Conservation (phyloP, 1,140 invertebrate species). For the Coenobita brevimanus region DNA sequence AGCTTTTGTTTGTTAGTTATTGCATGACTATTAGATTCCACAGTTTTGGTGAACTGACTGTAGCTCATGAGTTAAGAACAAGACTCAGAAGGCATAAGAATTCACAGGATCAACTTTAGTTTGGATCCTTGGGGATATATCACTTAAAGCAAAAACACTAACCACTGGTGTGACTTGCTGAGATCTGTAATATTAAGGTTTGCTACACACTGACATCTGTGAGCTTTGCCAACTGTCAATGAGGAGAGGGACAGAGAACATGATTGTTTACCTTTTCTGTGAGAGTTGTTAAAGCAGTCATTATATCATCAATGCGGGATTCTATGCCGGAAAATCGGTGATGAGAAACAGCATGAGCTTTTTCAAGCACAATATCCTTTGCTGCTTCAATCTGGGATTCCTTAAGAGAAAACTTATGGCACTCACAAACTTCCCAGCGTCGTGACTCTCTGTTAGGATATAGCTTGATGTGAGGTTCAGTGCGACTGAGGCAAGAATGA, state of each 20-base stretch:
- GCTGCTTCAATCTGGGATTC: conserved; percentile 65
- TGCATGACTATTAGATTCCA: too few species aligned
- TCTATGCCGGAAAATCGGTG: conserved; percentile 43
- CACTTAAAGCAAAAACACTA: too few species aligned
- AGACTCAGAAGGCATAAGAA: too few species aligned
- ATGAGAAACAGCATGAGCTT: conserved; percentile 29
- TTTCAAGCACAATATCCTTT: conserved; percentile 53
- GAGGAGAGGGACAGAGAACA: conserved; percentile 54
- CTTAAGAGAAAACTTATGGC: conserved; percentile 59
- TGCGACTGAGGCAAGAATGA: conserved; percentile 38
- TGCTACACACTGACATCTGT: conserved; percentile 23
- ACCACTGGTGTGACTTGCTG: too few species aligned
- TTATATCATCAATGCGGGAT: conserved; percentile 48
- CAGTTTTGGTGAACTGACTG: too few species aligned
- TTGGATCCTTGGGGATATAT: too few species aligned
- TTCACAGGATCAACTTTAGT: too few species aligned
- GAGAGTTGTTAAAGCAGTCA: conserved; percentile 32
- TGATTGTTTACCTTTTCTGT: conserved; percentile 58
- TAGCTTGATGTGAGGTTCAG: conserved; percentile 30
- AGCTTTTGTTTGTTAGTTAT: too few species aligned
- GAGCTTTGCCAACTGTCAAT: conserved; percentile 32
- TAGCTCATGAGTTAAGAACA: too few species aligned
- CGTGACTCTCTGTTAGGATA: conserved; percentile 45
- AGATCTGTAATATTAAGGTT: neutral
- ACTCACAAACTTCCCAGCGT: conserved; percentile 59